Conservation (phyloP, 1,140 invertebrate genomes). For the Meloidogyne floridensis region DNA sequence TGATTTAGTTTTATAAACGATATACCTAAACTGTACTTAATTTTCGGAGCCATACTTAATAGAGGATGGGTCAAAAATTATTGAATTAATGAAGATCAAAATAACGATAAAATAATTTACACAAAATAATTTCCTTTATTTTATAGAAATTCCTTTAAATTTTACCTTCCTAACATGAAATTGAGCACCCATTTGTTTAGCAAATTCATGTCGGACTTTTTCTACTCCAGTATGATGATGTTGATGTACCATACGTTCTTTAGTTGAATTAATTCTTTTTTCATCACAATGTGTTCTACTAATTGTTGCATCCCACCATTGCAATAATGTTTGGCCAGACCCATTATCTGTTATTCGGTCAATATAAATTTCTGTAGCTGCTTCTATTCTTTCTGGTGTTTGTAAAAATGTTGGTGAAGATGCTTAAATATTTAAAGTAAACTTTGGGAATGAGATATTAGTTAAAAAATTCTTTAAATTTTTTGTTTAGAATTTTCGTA, state of each 20-base stretch:
- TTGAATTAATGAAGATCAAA: too few species aligned
- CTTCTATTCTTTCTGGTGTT: constrained; percentile 4
- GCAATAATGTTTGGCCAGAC: constrained; percentile 26
- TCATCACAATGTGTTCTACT: constrained; percentile 31
- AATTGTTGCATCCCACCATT: constrained; percentile 29
- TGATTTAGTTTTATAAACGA: too few species aligned
- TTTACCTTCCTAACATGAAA: constrained; percentile 39
- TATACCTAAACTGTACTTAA: too few species aligned
- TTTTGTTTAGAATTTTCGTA: not conserved
- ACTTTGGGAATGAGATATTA: too few species aligned
- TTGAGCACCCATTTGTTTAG: constrained; percentile 30
- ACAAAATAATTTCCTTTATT: not conserved
- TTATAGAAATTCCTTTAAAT: not conserved
- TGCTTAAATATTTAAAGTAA: not conserved
- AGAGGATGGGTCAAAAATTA: too few species aligned
- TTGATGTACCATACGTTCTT: constrained; percentile 28
- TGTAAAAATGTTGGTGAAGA: not conserved
- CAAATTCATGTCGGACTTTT: constrained; percentile 32
- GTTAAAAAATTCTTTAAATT: not conserved
- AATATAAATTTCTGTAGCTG: constrained; percentile 11
- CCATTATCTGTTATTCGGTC: constrained; percentile 24
- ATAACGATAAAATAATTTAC: too few species aligned
- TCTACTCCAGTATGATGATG: constrained; percentile 8
- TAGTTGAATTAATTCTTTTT: constrained; percentile 32
- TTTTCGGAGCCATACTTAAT: too few species aligned